Evolutionary conservation across 2,888 invertebrate genomes (phyloP).

Genomic region (Asteroscopus sphinx): DNA sequence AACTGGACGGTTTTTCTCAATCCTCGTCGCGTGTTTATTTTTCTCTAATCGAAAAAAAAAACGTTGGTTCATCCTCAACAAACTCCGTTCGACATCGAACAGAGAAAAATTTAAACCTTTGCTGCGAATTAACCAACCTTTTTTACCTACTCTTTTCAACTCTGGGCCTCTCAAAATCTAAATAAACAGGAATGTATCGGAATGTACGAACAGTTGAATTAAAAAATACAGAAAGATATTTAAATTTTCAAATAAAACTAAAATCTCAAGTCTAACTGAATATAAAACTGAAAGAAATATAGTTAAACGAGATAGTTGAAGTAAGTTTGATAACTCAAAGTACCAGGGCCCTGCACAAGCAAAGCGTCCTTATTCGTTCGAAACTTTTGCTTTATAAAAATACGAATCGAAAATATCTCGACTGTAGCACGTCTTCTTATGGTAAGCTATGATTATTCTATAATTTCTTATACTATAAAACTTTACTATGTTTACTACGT

Average conservation of each 20-base stretch:
- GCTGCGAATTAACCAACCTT: slow-evolving; percentile 66
- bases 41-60: slow-evolving; percentile 61
- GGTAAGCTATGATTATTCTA: slow-evolving; percentile 87
- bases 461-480: slow-evolving; percentile 80
- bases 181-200: slow-evolving; percentile 64
- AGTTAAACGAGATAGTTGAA: slow-evolving; percentile 40
- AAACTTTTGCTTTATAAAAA: slow-evolving; percentile 89
- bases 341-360: slow-evolving; percentile 86
- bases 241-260: slow-evolving; percentile 30
- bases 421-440: slow-evolving; percentile 86
- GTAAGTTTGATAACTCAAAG: slow-evolving; percentile 56
- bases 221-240: slow-evolving; percentile 24
- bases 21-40: slow-evolving; percentile 80
- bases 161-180: slow-evolving; percentile 80
- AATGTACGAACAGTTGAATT: slow-evolving; percentile 52
- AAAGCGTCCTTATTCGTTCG: slow-evolving; percentile 87
- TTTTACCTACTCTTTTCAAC: slow-evolving; percentile 69
- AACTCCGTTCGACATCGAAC: slow-evolving; percentile 52
- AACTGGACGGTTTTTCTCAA: slow-evolving; percentile 88
- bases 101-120: slow-evolving; percentile 50
- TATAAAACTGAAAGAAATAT: slow-evolving; percentile 49
- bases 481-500: slow-evolving; percentile 79
- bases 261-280: slow-evolving; percentile 34
- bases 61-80: slow-evolving; percentile 55
- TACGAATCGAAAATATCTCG: slow-evolving; percentile 89